These are phyloP conservation scores for Sinohyriopsis cumingii DNA, from an alignment of 2,888 invertebrate genomes.

Conservation along the genomic window DNA sequence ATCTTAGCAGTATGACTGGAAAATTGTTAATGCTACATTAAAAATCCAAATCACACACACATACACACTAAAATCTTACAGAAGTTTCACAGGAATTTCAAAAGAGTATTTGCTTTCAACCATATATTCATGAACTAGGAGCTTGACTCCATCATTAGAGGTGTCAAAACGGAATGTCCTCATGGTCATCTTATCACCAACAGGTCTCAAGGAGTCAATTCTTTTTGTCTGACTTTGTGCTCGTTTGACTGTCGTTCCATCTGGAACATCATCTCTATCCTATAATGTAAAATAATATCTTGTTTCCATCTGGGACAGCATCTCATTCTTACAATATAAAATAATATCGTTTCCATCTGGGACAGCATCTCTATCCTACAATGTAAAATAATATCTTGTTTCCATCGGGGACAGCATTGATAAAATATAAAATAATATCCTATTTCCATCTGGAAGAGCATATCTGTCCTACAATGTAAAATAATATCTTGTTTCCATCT, in stretches of 20 bases:
- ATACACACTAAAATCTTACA: slow-evolving; percentile 78
- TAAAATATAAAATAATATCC: no score
- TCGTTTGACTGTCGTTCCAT: neutral
- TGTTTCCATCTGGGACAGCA: neutral
- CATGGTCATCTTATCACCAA: slow-evolving; percentile 79
- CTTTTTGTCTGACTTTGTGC: slow-evolving; percentile 42
- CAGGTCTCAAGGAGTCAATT: slow-evolving; percentile 53
- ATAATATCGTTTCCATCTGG: neutral
- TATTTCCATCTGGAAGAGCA: no score
- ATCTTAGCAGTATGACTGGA: no score
- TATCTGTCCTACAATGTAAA: no score
- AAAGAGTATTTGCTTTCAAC: slow-evolving; percentile 91
- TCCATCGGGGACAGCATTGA: neutral
- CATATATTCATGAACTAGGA: slow-evolving; percentile 94
- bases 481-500: no score
- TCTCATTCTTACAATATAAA: no score
- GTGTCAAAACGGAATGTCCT: slow-evolving; percentile 90
- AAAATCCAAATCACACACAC: neutral
- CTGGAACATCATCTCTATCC: neutral
- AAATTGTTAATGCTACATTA: neutral
- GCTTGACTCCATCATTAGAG: slow-evolving; percentile 84
- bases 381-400: no score
- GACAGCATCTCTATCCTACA: neutral
- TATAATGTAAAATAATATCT: no score
- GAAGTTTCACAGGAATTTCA: slow-evolving; percentile 87